phyloP scores from a whole-genome alignment of 2,888 invertebrate genomes.

The Rotaria sp. region DNA sequence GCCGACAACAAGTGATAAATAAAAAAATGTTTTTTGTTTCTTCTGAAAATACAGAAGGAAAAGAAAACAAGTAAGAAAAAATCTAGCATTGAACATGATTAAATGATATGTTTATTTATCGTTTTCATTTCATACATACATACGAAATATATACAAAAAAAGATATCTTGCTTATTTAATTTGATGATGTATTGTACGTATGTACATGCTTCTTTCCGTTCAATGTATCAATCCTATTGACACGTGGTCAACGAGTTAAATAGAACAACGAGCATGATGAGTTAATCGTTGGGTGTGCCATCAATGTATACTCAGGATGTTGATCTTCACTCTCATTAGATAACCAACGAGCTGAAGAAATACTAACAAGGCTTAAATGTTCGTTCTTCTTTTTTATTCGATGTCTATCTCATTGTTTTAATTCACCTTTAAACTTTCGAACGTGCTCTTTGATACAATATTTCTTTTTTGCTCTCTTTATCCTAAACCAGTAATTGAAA shows the following conservation, averaged over 20 bases:
- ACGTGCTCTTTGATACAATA: background rate
- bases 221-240: slow-evolving; percentile 16
- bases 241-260: background rate
- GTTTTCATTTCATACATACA: background rate
- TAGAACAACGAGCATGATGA: background rate
- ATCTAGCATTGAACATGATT: background rate
- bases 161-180: slow-evolving; percentile 11
- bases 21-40: background rate
- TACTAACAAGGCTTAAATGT: background rate
- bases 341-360: background rate
- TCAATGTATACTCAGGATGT: slow-evolving; percentile 12
- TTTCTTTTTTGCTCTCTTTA: background rate
- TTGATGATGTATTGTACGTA: slow-evolving; percentile 1
- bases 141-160: background rate
- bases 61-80: background rate
- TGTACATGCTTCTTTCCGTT: slow-evolving; percentile 15
- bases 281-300: slow-evolving; percentile 22
- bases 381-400: background rate
- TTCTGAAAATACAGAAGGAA: background rate
- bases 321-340: background rate
- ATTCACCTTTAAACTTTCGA: background rate
- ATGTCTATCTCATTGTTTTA: background rate
- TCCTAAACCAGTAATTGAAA: too few relatives aligned
- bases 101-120: background rate
- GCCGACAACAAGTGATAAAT: background rate